Evolutionary conservation across 2,888 invertebrate species (phyloP).

Genomic region (Ormyrus labotus): DNA sequence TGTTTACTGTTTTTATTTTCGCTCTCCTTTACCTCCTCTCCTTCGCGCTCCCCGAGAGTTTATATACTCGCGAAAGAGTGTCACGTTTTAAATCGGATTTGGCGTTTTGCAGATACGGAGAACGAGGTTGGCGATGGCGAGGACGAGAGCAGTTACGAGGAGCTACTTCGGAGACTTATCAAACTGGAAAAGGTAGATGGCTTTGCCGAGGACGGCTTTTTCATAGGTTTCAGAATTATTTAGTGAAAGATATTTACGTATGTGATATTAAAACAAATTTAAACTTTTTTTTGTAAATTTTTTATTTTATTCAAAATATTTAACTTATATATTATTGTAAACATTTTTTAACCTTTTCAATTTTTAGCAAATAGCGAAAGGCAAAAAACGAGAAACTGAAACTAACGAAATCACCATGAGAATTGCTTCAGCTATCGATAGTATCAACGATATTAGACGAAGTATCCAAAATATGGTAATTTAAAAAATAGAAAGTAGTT

Average conservation of each 20-base stretch:
- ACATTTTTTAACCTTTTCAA: not conserved
- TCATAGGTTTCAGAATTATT: not conserved
- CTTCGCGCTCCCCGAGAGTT: not conserved
- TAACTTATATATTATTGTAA: not conserved
- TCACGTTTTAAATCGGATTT: not conserved
- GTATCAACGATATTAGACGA: slow-evolving; percentile 69
- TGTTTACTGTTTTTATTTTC: slow-evolving; percentile 31
- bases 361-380: slow-evolving; percentile 69
- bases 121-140: slow-evolving; percentile 70
- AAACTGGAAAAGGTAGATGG: slow-evolving; percentile 71
- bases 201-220: not conserved
- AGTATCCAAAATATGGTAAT: slow-evolving; percentile 70
- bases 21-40: not conserved
- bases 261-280: not conserved
- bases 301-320: slow-evolving; percentile 10
- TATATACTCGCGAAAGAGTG: not conserved
- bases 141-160: slow-evolving; percentile 68
- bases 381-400: slow-evolving; percentile 68
- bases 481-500: slow-evolving; percentile 33
- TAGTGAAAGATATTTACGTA: not conserved
- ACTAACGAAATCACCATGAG: slow-evolving; percentile 67
- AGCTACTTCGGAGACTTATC: slow-evolving; percentile 69
- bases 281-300: slow-evolving; percentile 8
- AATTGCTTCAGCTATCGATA: slow-evolving; percentile 69
- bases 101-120: slow-evolving; percentile 66